These are phyloP conservation scores for Rhagonycha fulva DNA, from an alignment of 2,888 invertebrate species.

Conservation along the genomic window DNA sequence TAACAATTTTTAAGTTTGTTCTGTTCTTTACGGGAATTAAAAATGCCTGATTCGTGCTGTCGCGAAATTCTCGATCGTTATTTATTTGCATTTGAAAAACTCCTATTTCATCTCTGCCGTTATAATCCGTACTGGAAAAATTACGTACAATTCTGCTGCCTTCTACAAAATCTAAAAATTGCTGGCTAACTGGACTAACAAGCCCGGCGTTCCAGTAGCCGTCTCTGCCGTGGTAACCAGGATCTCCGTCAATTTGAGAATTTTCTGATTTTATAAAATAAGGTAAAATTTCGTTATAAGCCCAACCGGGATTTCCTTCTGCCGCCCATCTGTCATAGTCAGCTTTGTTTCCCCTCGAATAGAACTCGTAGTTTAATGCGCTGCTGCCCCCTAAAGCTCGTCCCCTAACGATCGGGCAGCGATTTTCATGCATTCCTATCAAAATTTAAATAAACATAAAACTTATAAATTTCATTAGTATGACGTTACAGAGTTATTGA, in stretches of 20 bases:
- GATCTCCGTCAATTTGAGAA: background rate
- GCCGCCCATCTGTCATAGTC: conserved; percentile 31
- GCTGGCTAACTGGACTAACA: conserved; percentile 49
- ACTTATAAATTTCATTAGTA: no score
- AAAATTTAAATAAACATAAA: no score
- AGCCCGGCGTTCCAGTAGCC: background rate
- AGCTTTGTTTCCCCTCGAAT: conserved; percentile 28
- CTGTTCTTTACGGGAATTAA: conserved; percentile 49
- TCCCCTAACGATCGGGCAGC: conserved; percentile 7
- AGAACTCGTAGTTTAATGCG: conserved; percentile 31
- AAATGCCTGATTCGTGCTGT: background rate
- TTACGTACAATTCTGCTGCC: conserved; percentile 58
- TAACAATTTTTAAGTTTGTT: conserved; percentile 62
- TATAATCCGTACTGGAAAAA: conserved; percentile 60
- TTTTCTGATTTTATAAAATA: background rate
- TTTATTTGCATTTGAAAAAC: conserved; percentile 61
- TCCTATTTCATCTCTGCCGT: conserved; percentile 63
- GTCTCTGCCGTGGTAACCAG: conserved; percentile 7
- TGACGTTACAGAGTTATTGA: no score
- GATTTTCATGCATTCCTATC: background rate
- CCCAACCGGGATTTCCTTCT: conserved; percentile 61
- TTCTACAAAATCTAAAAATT: conserved; percentile 62
- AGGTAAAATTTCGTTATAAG: background rate
- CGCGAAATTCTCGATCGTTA: background rate
- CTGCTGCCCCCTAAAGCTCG: conserved; percentile 32